These are phyloP conservation scores for Nysson spinosus DNA, from an alignment of 2,888 invertebrate species.

Conservation along the genomic window DNA sequence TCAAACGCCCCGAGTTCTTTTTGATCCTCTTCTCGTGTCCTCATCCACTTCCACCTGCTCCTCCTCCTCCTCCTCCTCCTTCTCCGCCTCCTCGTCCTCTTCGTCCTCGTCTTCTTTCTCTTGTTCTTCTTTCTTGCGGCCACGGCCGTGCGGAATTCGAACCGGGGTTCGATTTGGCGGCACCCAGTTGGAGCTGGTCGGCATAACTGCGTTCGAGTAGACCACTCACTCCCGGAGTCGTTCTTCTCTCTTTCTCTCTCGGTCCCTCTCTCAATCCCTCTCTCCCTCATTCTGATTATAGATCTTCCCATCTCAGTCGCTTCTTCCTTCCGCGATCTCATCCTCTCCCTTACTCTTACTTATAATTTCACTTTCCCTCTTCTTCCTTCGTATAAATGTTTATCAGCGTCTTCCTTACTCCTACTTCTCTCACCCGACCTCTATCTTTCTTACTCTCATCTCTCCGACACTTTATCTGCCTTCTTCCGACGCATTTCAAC, in stretches of 20 bases:
- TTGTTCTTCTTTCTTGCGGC: slow-evolving; percentile 28
- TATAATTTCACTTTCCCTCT: slow-evolving; percentile 7
- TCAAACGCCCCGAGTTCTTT: neutral
- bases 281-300: slow-evolving; percentile 7
- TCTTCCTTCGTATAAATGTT: neutral
- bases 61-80: slow-evolving; percentile 15
- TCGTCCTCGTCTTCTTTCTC: slow-evolving; percentile 23
- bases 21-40: too few species aligned
- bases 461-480: neutral
- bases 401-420: slow-evolving; percentile 1
- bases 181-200: slow-evolving; percentile 71
- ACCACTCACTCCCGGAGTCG: slow-evolving; percentile 62
- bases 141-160: slow-evolving; percentile 59
- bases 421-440: neutral
- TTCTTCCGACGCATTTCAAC: neutral
- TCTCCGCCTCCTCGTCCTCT: slow-evolving; percentile 14
- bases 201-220: slow-evolving; percentile 73
- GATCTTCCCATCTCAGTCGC: slow-evolving; percentile 19
- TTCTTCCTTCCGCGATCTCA: neutral
- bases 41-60: neutral
- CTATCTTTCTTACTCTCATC: slow-evolving; percentile 5
- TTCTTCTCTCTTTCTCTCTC: slow-evolving; percentile 46
- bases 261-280: slow-evolving; percentile 21
- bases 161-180: slow-evolving; percentile 63
- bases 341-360: neutral